These are phyloP conservation scores for Lasioglossum vierecki DNA, from an alignment of 2,888 invertebrate species.

Conservation along the genomic window DNA sequence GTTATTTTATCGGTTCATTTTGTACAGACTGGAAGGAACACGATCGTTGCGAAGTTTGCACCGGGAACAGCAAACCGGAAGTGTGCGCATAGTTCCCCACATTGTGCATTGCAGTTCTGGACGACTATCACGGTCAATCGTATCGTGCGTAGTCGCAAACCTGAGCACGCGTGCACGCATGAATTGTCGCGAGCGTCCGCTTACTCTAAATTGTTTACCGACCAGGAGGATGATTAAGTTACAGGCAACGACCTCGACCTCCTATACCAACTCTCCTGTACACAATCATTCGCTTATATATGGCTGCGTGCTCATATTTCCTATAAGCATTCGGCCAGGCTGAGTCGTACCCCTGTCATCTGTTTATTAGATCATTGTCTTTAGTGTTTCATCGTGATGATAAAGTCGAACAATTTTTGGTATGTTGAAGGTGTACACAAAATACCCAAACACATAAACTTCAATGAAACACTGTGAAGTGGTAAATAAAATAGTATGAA, in stretches of 20 bases:
- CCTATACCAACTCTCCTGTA: constrained; percentile 47
- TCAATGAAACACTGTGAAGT: not conserved
- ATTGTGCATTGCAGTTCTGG: not conserved
- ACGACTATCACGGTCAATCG: constrained; percentile 18
- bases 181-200: constrained; percentile 57
- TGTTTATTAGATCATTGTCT: constrained; percentile 11
- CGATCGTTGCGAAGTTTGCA: not conserved
- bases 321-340: constrained; percentile 23
- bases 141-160: constrained; percentile 15
- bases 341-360: not conserved
- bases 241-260: constrained; percentile 66
- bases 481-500: not conserved
- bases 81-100: not conserved
- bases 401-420: not conserved
- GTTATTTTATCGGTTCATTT: not conserved
- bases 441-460: not conserved
- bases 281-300: constrained; percentile 47
- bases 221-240: constrained; percentile 63
- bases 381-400: not conserved
- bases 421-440: not conserved
- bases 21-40: not conserved
- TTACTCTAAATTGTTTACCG: constrained; percentile 71
- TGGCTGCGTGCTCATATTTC: constrained; percentile 48
- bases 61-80: constrained; percentile 13
- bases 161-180: constrained; percentile 22